phyloP scores from a whole-genome alignment of 2,888 invertebrate species.

The Poecilus cupreus region DNA sequence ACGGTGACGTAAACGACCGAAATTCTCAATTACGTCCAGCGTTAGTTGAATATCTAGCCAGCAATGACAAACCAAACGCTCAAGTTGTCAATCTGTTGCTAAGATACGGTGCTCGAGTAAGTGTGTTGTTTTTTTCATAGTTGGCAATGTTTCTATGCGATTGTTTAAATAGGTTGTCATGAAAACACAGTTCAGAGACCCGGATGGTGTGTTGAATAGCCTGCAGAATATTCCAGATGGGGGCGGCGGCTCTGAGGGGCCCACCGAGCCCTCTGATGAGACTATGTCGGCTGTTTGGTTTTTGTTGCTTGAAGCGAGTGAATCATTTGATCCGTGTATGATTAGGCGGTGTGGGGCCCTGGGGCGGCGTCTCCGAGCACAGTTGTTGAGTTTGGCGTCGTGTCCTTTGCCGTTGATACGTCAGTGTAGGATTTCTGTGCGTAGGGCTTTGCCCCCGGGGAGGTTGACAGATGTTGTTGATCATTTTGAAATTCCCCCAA shows the following conservation, averaged over 20 bases:
- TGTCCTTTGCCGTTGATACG: slow-evolving; percentile 81
- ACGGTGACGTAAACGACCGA: slow-evolving; percentile 83
- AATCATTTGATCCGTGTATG: slow-evolving; percentile 87
- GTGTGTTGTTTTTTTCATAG: slow-evolving; percentile 61
- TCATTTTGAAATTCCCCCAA: slow-evolving; percentile 79
- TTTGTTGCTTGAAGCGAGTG: slow-evolving; percentile 83
- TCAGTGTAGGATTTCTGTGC: slow-evolving; percentile 78
- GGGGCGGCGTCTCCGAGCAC: slow-evolving; percentile 79
- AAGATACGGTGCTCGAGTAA: slow-evolving; percentile 84
- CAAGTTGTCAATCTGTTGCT: slow-evolving; percentile 82
- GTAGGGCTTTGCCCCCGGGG: slow-evolving; percentile 74
- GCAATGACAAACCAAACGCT: slow-evolving; percentile 81
- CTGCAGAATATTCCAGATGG: slow-evolving; percentile 79
- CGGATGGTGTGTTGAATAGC: slow-evolving; percentile 87
- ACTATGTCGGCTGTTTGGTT: slow-evolving; percentile 81
- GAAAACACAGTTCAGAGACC: slow-evolving; percentile 89
- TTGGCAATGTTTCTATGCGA: not conserved
- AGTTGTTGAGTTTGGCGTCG: slow-evolving; percentile 79
- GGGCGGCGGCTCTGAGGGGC: slow-evolving; percentile 70
- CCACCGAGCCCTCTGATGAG: not conserved
- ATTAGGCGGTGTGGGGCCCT: slow-evolving; percentile 83
- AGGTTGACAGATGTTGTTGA: slow-evolving; percentile 76
- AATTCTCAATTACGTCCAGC: slow-evolving; percentile 82
- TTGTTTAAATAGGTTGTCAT: slow-evolving; percentile 80
- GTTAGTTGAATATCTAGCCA: slow-evolving; percentile 87